phyloP scores from a whole-genome alignment of 2,888 invertebrate genomes.

The Clitarchus hookeri region DNA sequence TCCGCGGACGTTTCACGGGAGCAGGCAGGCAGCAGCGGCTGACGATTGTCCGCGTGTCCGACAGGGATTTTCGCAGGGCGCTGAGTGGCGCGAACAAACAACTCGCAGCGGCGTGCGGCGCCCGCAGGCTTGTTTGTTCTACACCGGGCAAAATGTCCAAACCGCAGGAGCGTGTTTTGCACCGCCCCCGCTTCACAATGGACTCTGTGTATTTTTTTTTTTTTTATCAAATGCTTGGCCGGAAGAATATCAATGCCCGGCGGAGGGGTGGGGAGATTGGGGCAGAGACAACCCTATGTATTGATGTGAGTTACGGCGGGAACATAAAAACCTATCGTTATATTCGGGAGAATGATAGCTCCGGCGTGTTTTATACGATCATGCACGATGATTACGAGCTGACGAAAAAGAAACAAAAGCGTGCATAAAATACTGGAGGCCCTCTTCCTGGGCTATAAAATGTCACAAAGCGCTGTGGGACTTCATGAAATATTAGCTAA shows the following conservation, averaged over 20 bases:
- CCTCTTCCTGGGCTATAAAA: constrained; percentile 3
- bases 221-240: constrained; percentile 9
- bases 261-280: not conserved
- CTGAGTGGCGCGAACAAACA: not conserved
- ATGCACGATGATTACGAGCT: constrained; percentile 14
- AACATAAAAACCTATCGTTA: constrained; percentile 14
- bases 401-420: constrained; percentile 14
- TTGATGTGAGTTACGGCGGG: constrained; percentile 9
- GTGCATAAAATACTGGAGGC: not conserved
- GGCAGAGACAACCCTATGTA: not conserved
- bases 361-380: constrained; percentile 14
- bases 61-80: not conserved
- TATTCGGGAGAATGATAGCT: constrained; percentile 14
- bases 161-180: constrained; percentile 10
- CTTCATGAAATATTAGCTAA: not conserved
- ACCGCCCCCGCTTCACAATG: not conserved
- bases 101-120: not conserved
- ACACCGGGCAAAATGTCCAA: not conserved
- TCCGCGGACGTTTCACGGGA: not conserved
- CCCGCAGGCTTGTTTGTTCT: not conserved
- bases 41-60: not conserved
- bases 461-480: constrained; percentile 2
- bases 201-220: not conserved
- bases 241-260: constrained; percentile 1
- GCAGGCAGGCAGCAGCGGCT: not conserved